Evolutionary conservation across 2,797 vertebrate species (phyloP).

Genomic region (Melopsittacus undulatus): DNA sequence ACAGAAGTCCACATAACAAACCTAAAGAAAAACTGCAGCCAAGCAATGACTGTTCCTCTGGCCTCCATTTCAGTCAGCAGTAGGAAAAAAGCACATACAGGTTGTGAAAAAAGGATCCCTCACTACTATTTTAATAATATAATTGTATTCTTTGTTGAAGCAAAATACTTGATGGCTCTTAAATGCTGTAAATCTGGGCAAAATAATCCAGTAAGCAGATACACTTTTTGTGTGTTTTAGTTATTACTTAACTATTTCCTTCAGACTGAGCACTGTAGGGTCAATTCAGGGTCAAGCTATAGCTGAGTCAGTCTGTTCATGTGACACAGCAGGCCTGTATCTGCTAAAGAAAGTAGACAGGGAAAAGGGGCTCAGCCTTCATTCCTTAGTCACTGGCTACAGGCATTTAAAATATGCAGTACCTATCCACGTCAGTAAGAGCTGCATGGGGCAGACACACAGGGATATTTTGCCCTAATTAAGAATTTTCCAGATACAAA

Average conservation of each 20-base stretch:
- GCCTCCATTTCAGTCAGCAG: neutral
- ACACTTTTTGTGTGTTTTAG: neutral
- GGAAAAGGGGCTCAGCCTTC: constrained; percentile 21
- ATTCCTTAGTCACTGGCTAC: neutral
- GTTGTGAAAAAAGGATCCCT: neutral
- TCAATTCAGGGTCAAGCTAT: constrained; percentile 58
- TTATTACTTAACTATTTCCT: constrained; percentile 59
- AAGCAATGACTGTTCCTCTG: neutral
- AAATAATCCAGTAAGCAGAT: constrained; percentile 58
- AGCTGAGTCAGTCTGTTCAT: constrained; percentile 48
- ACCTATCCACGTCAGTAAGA: neutral
- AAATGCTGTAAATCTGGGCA: neutral
- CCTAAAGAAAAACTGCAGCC: neutral
- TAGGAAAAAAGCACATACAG: neutral
- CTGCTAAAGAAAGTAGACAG: neutral
- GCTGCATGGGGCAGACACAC: neutral
- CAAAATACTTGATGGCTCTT: neutral
- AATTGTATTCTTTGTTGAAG: neutral
- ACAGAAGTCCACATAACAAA: neutral
- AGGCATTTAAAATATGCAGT: constrained; percentile 38
- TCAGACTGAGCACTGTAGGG: constrained; percentile 29
- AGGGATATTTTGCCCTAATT: constrained; percentile 38
- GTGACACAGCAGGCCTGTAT: constrained; percentile 49
- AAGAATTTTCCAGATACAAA: constrained; percentile 12
- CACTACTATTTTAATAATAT: neutral